phyloP scores from a whole-genome alignment of 2,888 invertebrate genomes.

The Conus canariensis region DNA sequence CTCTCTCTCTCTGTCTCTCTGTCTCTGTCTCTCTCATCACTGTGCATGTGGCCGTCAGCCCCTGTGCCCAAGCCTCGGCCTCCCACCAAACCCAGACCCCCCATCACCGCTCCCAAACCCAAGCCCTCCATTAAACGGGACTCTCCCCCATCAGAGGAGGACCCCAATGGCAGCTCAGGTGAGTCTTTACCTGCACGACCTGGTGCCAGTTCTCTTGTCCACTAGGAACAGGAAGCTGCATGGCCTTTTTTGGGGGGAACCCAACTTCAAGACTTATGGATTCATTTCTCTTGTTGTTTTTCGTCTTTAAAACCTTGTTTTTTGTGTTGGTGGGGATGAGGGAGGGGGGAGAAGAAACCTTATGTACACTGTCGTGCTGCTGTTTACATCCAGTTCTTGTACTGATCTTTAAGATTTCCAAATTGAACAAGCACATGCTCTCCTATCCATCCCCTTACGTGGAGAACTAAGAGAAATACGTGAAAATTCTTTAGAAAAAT shows the following conservation, averaged over 20 bases:
- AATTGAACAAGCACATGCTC: too few species aligned
- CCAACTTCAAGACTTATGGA: neutral
- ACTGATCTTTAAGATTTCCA: too few species aligned
- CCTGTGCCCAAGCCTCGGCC: slow-evolving; percentile 50
- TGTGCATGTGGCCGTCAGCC: neutral
- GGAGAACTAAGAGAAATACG: too few species aligned
- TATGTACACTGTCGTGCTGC: too few species aligned
- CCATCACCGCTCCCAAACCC: slow-evolving; percentile 56
- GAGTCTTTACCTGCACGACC: neutral
- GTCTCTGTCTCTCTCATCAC: neutral
- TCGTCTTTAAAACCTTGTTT: too few species aligned
- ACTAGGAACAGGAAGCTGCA: neutral
- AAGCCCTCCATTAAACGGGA: slow-evolving; percentile 49
- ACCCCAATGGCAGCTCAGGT: slow-evolving; percentile 28
- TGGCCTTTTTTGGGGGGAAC: neutral
- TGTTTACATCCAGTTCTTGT: too few species aligned
- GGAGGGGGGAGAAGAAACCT: too few species aligned
- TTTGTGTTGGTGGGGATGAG: too few species aligned
- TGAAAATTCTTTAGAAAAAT: too few species aligned
- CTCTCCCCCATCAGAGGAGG: slow-evolving; percentile 30
- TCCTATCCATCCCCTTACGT: too few species aligned
- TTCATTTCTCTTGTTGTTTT: too few species aligned
- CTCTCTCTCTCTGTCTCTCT: neutral
- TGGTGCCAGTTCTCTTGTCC: neutral
- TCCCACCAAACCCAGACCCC: slow-evolving; percentile 59